Base-by-base conservation (phyloP, 2,113 vertebrate species). In the Romanogobio albipinnatus region DNA sequence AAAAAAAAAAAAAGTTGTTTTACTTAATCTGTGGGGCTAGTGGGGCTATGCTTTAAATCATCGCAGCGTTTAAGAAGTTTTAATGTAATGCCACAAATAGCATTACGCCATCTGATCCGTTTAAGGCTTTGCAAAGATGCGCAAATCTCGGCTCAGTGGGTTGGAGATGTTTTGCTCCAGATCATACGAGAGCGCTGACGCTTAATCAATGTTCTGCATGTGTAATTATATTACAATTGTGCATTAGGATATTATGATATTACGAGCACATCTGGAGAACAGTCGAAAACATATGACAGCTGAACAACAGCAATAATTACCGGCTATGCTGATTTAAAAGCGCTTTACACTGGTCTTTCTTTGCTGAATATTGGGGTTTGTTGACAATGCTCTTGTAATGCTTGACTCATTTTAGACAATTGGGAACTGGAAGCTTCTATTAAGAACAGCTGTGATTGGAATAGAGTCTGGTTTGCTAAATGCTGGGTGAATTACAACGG, bases 61-160 rank as follows among this genome's bases (percentile, higher is more conserved):
- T 83, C n/a, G 73, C 49, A 59, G 77, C 64, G 74, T 88, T 84
- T 83, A 84, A 77, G 51, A 64, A 53, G 81, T 61, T 85, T 62
- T 76, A 83, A 53, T 56, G 66, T 56, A 62, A 83, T 77, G 17
- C 24, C 47, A 73, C 76, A 76, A 87, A 87, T 86, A 75, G 84
- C 66, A 87, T 84, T 87, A 82, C 45, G 64, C 59, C 51, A 80
- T 86, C 84, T 84, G 88, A 86, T 89, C 85, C 82, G 74, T 76
- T 77, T 88, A 88, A 87, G 77, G 53, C 53, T 70, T 81, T 88
- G 43, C 43, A 75, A 79, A 87, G 84, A 87, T 86, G 88, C 80
- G 81, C 77, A 88, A 87, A 87, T 87, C 88, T 84, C 62, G 81
- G 68, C 61, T 87, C 73, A 81, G 70, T 68, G 47, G 53, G 56